phyloP scores from a whole-genome alignment of 2,113 vertebrate genomes.

The Prietella phreatophila region DNA sequence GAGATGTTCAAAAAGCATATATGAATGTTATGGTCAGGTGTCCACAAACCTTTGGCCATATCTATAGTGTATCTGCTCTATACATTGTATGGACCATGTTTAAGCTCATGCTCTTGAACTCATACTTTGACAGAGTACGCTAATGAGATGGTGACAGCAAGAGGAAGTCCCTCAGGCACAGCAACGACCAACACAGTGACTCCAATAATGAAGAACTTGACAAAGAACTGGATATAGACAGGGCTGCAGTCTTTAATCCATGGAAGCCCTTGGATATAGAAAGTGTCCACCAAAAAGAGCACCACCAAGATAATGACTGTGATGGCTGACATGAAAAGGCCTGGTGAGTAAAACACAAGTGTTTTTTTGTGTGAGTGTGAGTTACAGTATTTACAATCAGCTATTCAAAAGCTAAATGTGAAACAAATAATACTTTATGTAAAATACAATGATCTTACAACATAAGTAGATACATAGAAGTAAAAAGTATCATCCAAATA shows the following conservation, averaged over 20 bases:
- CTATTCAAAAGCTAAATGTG: background rate
- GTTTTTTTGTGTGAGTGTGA: background rate
- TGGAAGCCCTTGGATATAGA: constrained; percentile 85
- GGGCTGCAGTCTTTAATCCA: constrained; percentile 88
- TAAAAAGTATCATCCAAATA: background rate
- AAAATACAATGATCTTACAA: background rate
- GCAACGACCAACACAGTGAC: constrained; percentile 97
- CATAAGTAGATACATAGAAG: background rate
- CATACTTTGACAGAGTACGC: constrained; percentile 98
- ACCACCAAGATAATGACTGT: constrained; percentile 93
- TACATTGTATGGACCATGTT: background rate
- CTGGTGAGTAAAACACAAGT: constrained; percentile 64
- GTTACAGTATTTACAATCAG: background rate
- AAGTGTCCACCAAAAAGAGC: constrained; percentile 91
- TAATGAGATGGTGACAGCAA: constrained; percentile 96
- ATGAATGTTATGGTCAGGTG: background rate
- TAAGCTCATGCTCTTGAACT: constrained; percentile 17
- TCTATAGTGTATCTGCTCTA: background rate
- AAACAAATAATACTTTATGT: background rate
- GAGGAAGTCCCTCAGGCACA: constrained; percentile 95
- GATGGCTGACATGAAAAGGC: constrained; percentile 91
- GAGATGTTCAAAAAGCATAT: background rate
- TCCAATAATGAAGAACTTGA: constrained; percentile 99
- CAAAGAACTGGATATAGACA: constrained; percentile 93
- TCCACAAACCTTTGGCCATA: background rate